Evolutionary conservation across 2,797 vertebrate genomes (phyloP).

Genomic region (Buceros bicornis): DNA sequence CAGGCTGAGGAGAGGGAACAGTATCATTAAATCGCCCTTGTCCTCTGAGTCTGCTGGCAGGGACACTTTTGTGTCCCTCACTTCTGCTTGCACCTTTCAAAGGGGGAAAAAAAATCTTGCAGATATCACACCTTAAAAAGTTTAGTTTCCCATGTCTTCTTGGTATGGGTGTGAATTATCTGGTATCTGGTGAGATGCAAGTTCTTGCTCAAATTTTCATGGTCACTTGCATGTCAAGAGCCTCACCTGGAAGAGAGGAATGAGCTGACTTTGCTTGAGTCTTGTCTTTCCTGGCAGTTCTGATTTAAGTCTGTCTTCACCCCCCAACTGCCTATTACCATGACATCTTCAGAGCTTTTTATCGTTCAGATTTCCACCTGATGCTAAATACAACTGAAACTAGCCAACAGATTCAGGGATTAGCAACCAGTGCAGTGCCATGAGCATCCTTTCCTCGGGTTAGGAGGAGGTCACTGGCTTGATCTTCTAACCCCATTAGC

Average conservation of each 20-base stretch:
- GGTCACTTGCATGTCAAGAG: background rate
- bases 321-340: background rate
- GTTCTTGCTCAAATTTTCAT: background rate
- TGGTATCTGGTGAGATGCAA: background rate
- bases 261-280: background rate
- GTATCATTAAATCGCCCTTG: background rate
- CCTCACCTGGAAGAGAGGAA: background rate
- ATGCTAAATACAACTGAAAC: background rate
- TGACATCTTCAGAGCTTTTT: background rate
- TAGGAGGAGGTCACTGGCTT: background rate
- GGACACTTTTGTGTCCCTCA: background rate
- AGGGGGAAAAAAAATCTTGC: background rate
- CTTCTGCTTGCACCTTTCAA: background rate
- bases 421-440: background rate
- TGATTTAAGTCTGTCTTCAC: background rate
- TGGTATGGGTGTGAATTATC: background rate
- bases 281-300: background rate
- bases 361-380: background rate
- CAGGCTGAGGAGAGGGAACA: background rate
- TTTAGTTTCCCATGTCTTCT: background rate
- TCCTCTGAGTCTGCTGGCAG: background rate
- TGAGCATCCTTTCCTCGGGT: background rate
- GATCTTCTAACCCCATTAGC: background rate
- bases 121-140: background rate
- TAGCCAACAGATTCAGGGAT: background rate